phyloP scores from a whole-genome alignment of 2,888 invertebrate species.

The Folsomia candida region DNA sequence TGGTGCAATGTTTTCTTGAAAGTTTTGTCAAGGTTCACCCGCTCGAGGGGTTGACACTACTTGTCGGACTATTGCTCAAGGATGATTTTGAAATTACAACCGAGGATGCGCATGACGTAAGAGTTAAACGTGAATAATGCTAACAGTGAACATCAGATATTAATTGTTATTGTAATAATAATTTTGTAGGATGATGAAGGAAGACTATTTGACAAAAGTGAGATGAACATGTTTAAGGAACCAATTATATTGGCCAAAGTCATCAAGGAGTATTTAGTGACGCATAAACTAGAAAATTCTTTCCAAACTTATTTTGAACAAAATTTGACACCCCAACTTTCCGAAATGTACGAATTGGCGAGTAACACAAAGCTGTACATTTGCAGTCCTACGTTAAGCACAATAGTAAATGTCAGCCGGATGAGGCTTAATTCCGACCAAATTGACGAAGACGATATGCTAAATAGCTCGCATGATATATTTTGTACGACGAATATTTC shows the following conservation, averaged over 20 bases:
- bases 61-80: constrained; percentile 42
- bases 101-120: constrained; percentile 44
- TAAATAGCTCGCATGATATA: background rate
- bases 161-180: background rate
- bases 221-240: constrained; percentile 63
- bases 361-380: background rate
- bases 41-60: constrained; percentile 36
- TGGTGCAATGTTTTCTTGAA: constrained; percentile 27
- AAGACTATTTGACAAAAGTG: constrained; percentile 66
- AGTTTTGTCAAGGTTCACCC: constrained; percentile 18
- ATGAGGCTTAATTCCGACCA: background rate
- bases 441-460: no score
- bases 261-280: background rate
- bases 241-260: constrained; percentile 17
- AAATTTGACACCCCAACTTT: background rate
- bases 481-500: background rate
- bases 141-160: constrained; percentile 5
- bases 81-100: constrained; percentile 43
- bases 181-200: constrained; percentile 55
- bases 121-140: constrained; percentile 6
- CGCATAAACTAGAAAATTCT: background rate
- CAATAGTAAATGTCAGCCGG: background rate
- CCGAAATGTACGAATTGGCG: constrained; percentile 2
- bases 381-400: background rate
- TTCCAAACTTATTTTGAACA: background rate